Percentiles rank a stretch among this genome's conserved stretches.
Evolutionary conservation across 2,113 vertebrate genomes (phyloP).

Genomic region (Chunga burmeisteri): DNA sequence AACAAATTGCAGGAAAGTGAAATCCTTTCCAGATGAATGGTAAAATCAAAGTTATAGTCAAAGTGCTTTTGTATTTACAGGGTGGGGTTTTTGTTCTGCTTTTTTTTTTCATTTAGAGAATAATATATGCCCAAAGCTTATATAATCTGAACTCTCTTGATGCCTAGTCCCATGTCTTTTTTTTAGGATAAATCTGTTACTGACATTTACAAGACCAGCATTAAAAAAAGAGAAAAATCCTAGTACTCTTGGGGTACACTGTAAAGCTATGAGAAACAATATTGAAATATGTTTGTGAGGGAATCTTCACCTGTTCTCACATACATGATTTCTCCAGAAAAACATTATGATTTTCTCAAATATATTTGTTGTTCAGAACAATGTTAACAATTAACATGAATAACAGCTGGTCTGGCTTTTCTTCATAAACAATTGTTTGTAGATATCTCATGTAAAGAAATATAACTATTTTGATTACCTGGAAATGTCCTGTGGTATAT

Average conservation of each 20-base stretch:
- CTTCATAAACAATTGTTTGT: background rate
- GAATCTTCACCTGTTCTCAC: background rate
- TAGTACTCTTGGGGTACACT: background rate
- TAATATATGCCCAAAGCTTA: background rate
- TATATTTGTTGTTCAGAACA: background rate
- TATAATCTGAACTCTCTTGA: background rate
- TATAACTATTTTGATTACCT: background rate
- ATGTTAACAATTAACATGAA: background rate
- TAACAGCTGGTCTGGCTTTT: background rate
- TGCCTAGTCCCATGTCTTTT: background rate
- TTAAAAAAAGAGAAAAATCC: background rate
- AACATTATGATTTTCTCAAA: background rate
- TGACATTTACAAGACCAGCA: background rate
- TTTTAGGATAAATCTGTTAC: background rate
- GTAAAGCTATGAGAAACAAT: background rate
- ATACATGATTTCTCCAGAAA: background rate
- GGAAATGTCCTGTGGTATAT: background rate
- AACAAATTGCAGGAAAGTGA: background rate
- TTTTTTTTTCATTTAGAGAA: background rate
- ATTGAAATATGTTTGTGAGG: background rate
- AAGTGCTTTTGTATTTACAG: background rate
- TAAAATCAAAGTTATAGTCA: background rate
- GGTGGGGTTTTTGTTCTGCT: fast-evolving
- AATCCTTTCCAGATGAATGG: background rate
- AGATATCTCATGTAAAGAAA: background rate